phyloP scores from a whole-genome alignment of 2,113 vertebrate species.

The Siniperca chuatsi region DNA sequence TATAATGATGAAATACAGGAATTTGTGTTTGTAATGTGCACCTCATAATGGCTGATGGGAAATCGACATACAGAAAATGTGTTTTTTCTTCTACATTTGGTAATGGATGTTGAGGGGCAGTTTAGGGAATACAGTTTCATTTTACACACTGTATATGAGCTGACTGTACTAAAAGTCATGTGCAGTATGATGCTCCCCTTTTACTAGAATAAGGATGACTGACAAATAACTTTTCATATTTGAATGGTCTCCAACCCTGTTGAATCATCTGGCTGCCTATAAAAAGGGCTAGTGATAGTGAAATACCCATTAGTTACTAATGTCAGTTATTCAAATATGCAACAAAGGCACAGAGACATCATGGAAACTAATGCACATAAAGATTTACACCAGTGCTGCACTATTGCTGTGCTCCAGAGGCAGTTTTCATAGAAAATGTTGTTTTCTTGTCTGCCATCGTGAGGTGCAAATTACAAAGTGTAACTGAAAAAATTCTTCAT shows the following conservation, averaged over 20 bases:
- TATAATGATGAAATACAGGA: background rate
- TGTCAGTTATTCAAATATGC: conserved; percentile 25
- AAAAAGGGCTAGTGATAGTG: background rate
- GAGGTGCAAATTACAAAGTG: background rate
- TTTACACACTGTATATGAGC: background rate
- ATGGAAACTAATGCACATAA: conserved; percentile 44
- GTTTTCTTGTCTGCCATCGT: background rate
- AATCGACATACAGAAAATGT: conserved; percentile 2
- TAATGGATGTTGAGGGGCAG: background rate
- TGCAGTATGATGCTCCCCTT: background rate
- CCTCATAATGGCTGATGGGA: background rate
- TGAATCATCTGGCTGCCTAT: background rate
- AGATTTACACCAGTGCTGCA: background rate
- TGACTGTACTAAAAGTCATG: background rate
- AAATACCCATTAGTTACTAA: conserved; percentile 14
- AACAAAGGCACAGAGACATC: conserved; percentile 5
- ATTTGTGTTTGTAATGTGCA: background rate
- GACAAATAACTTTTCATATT: background rate
- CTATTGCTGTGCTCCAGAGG: background rate
- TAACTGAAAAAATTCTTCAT: background rate
- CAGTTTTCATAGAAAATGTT: background rate
- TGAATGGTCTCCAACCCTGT: background rate
- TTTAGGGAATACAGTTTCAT: background rate
- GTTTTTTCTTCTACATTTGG: background rate
- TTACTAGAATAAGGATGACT: background rate